phyloP scores from a whole-genome alignment of 2,113 vertebrate genomes.

The Shinisaurus crocodilurus region DNA sequence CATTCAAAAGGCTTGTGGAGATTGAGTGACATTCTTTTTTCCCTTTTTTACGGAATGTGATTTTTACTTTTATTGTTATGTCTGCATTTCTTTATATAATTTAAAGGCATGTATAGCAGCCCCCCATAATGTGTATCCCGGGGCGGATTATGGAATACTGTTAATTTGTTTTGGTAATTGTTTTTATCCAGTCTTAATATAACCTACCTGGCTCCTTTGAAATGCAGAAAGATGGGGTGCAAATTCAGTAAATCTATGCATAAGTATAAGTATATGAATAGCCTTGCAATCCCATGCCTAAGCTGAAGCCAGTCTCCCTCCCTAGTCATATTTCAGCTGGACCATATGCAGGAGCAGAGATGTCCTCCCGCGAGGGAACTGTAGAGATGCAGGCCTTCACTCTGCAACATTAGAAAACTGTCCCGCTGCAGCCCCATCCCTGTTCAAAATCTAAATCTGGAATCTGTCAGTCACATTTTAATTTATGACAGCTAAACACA shows the following conservation, averaged over 20 bases:
- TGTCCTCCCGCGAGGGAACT: background rate
- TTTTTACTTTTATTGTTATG: no score
- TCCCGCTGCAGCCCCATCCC: background rate
- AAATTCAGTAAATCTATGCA: background rate
- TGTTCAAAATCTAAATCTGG: background rate
- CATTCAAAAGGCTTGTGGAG: background rate
- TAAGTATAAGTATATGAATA: background rate
- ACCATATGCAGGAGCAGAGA: background rate
- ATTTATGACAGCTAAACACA: background rate
- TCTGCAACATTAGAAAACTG: background rate
- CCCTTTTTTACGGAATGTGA: background rate
- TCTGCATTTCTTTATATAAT: background rate
- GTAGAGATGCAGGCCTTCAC: background rate
- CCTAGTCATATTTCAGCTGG: background rate
- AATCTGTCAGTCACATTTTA: constrained; percentile 20
- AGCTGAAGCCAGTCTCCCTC: background rate
- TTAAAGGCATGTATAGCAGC: background rate
- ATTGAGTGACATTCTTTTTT: background rate
- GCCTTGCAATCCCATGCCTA: background rate
- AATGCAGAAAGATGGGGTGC: background rate
- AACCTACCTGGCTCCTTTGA: background rate
- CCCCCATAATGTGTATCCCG: background rate
- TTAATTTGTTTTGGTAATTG: background rate
- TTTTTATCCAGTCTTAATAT: background rate
- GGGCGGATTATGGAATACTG: background rate